A percentile compares a stretch with the other conserved stretches of the same genome.
phyloP scores from a whole-genome alignment of 2,113 vertebrate species.

The Crotalus viridis region DNA sequence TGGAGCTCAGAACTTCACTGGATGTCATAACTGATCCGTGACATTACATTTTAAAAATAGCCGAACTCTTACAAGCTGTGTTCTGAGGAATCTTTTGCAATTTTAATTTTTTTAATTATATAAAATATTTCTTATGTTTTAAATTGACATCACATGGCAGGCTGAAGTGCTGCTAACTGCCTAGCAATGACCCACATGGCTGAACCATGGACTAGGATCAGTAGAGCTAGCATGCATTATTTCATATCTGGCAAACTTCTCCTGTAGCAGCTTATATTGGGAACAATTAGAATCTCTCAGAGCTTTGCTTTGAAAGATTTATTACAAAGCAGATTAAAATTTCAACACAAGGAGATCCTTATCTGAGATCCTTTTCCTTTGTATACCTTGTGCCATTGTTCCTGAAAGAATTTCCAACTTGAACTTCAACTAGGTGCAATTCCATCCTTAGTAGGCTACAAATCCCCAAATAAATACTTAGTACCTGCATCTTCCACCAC shows the following conservation, averaged over 20 bases:
- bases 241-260: neutral
- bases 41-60: neutral
- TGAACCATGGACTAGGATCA: neutral
- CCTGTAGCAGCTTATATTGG: neutral
- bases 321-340: neutral
- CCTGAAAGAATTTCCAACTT: neutral
- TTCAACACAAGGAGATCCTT: neutral
- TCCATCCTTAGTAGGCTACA: neutral
- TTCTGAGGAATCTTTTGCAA: neutral
- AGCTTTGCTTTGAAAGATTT: neutral
- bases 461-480: neutral
- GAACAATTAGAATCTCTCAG: neutral
- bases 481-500: neutral
- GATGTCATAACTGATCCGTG: neutral
- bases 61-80: neutral
- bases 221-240: neutral
- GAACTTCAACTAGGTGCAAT: neutral
- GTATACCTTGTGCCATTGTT: neutral
- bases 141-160: neutral
- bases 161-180: neutral
- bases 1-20: neutral
- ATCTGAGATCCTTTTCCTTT: neutral
- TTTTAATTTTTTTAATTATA: neutral
- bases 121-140: neutral
- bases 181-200: neutral